Evolutionary conservation across 2,888 invertebrate genomes (phyloP), one percentile per base, ranked within the genome.

Genomic region (Patella pellucida): DNA sequence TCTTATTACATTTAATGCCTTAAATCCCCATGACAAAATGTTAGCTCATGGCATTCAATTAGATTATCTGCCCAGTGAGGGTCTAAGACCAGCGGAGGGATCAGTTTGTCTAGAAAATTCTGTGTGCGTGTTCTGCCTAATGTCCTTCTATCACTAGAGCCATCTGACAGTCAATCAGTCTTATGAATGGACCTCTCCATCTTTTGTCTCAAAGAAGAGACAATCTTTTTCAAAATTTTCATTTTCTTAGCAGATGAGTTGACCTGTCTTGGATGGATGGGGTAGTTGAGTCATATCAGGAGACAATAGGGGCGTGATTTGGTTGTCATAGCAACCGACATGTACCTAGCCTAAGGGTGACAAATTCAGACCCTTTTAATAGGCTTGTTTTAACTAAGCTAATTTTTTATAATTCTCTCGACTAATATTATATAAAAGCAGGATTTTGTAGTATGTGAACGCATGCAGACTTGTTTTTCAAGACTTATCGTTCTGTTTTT

Each of bases 241-340:
- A 14, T 62, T 62, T 62, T 23, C 23, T 62, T 23, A 19, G 23
- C 15, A 62, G 62, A 19, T 23, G 19, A 62, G 62, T 62, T n/a
- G 19, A 62, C 23, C 23, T 62, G 62, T 62, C 62, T 19, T 62
- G 19, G 19, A 23, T 23, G 19, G 19, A 23, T 62, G 62, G 23
- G 23, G 62, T 3, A 62, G 62, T 62, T 62, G 62, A 62, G 62
- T 62, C 62, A 62, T 62, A 62, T 62, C 23, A 62, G 62, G 23
- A 62, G 62, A 62, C 62, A 62, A 62, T 62, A 23, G 9, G 62
- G 19, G 19, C 2, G 62, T 62, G 62, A 62, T 19, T 23, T 62
- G 19, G 62, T 62, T 62, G 62, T 62, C 62, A 62, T 62, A 23
- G 23, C 62, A 62, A 62, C 62, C 62, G n/a, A 62, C 62, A 62